phyloP scores from a whole-genome alignment of 2,888 invertebrate species.

The Poecilobothrus nobilitatus region DNA sequence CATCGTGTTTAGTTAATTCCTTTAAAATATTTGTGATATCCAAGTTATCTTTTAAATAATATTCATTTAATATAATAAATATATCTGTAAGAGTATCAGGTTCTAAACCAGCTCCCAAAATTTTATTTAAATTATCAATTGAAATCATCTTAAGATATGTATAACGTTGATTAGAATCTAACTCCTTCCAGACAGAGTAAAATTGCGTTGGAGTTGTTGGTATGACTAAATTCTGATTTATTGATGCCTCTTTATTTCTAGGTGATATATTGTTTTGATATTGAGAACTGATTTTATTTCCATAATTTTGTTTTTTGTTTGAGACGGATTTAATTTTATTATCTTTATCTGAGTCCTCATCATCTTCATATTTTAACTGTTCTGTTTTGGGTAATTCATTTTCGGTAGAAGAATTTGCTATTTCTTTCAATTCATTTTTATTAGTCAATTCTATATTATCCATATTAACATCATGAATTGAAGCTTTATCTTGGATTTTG shows the following conservation, averaged over 20 bases:
- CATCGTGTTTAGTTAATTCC: constrained; percentile 38
- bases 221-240: constrained; percentile 22
- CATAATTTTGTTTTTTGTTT: constrained; percentile 14
- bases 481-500: constrained; percentile 11
- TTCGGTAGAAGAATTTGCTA: background rate
- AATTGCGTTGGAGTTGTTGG: constrained; percentile 39
- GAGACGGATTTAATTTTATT: background rate
- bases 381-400: background rate
- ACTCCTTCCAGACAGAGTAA: constrained; percentile 39
- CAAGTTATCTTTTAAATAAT: constrained; percentile 32
- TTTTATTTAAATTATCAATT: constrained; percentile 31
- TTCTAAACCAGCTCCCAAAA: constrained; percentile 40
- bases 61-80: constrained; percentile 32
- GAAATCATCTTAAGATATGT: constrained; percentile 33
- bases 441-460: constrained; percentile 11
- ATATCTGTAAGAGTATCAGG: constrained; percentile 36
- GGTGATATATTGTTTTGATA: background rate
- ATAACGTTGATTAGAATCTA: constrained; percentile 35
- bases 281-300: constrained; percentile 9
- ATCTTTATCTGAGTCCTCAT: constrained; percentile 1
- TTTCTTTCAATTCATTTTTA: background rate
- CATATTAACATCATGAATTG: constrained; percentile 11
- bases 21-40: constrained; percentile 29
- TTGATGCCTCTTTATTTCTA: background rate
- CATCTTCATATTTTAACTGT: constrained; percentile 2